Evolutionary conservation across 2,888 invertebrate species (phyloP), one percentile per base, ranked within the genome.

Genomic region (Neoascia interrupta): DNA sequence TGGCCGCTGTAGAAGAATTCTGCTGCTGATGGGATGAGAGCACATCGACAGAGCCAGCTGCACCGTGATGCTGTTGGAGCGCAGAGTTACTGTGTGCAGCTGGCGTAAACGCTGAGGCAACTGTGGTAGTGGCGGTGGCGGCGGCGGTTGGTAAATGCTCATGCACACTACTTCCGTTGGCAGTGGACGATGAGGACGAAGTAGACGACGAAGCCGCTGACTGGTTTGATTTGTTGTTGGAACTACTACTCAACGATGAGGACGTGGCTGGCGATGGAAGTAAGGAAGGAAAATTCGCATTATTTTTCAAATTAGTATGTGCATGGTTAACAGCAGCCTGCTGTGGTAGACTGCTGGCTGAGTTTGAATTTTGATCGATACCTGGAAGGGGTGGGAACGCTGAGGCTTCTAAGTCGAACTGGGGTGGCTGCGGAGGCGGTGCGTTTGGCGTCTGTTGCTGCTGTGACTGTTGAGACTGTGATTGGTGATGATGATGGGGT

Each of bases 311-410:
- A 72, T 80, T 81, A 61, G 51, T 74, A 58, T 66, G 49, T 66
- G 68, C 53, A 60, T 66, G 64, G 19, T 41, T 70, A 23, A 54
- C 39, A 69, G 61, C 47, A 41, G 66, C 56, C 54, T 73, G 79
- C 56, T 56, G 79, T 51, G 66, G 51, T 51, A 54, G 56, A 73
- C 70, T 68, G 56, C 66, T 73, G 56, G 66, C 61, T 68, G 79
- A 68, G 61, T 51, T 79, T 79, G 74, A 63, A 41, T 87, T 89
- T 72, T 86, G 86, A 81, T 90, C 90, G 75, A 91, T 88, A 85
- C 94, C 94, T 75, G 95, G 95, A 85, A 95, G 90, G 70, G 95
- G 95, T 81, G 95, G 95, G 87, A 95, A 95, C 60, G 94, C 94
- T 56, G 93, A 91, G 69, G 94, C 93, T 88, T 94, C 94, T 83